Evolutionary conservation across 2,113 vertebrate species (phyloP).

Genomic region (Tenebrosternarchus preto): DNA sequence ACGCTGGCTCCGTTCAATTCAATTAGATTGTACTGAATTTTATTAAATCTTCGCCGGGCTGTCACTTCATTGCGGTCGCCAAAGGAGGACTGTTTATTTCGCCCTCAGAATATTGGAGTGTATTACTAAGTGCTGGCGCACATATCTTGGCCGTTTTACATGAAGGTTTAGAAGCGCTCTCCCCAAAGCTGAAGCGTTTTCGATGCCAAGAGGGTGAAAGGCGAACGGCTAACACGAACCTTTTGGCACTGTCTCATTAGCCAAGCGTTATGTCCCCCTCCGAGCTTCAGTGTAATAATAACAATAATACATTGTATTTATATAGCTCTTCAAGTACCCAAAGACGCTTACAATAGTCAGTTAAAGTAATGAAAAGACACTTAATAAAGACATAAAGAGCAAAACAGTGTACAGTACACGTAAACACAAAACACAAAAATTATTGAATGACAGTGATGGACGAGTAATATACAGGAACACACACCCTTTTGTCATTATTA

Average conservation of each 20-base stretch:
- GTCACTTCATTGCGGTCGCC: slow-evolving; percentile 67
- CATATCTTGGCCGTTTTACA: too few species aligned
- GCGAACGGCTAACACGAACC: not conserved
- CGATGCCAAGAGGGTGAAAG: slow-evolving; percentile 7
- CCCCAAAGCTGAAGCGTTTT: slow-evolving; percentile 32
- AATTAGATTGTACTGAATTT: slow-evolving; percentile 75
- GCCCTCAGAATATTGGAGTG: slow-evolving; percentile 61
- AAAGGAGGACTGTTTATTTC: slow-evolving; percentile 72
- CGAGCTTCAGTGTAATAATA: not conserved
- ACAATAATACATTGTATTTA: too few species aligned
- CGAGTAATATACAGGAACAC: not conserved
- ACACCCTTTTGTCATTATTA: not conserved
- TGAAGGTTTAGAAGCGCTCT: slow-evolving; percentile 39
- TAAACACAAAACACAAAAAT: too few species aligned
- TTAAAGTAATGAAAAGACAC: too few species aligned
- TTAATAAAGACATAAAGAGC: too few species aligned
- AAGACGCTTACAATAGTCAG: too few species aligned
- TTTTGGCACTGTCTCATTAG: not conserved
- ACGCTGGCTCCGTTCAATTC: slow-evolving; percentile 48
- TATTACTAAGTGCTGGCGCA: too few species aligned
- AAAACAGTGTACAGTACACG: too few species aligned
- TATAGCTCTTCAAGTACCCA: too few species aligned
- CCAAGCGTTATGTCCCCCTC: not conserved
- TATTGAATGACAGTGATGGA: too few species aligned
- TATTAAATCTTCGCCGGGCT: slow-evolving; percentile 73